These are phyloP conservation scores for Acropora yongei DNA, from an alignment of 64 coral and sea anemone species.

Conservation along the genomic window DNA sequence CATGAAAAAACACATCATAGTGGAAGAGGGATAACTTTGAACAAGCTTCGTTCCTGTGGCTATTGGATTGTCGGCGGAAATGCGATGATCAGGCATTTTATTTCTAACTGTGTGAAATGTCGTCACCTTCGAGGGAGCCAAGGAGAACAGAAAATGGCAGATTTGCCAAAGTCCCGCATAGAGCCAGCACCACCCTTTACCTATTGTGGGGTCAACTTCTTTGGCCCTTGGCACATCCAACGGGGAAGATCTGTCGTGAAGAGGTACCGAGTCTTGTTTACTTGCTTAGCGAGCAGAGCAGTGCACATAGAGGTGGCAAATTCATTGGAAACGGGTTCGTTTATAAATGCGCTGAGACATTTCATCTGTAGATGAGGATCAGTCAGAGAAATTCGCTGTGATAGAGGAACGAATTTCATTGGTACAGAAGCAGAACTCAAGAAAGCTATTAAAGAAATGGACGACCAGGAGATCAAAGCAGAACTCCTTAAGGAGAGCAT, in stretches of 20 bases:
- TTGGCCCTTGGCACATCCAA: conserved; percentile 2
- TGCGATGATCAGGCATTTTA: conserved; percentile 33
- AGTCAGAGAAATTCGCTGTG: conserved; percentile 10
- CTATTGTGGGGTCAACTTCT: conserved; percentile 47
- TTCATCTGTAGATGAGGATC: background rate
- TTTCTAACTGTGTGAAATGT: conserved; percentile 58
- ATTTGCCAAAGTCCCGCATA: conserved; percentile 46
- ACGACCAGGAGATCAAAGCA: conserved; percentile 49
- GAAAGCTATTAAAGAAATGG: conserved; percentile 53
- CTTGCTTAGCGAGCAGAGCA: conserved; percentile 5
- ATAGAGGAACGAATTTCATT: conserved; percentile 44
- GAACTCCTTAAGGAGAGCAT: conserved; percentile 55
- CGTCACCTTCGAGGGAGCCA: conserved; percentile 14
- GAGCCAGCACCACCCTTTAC: conserved; percentile 55
- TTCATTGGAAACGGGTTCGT: conserved; percentile 37
- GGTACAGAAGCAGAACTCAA: conserved; percentile 54
- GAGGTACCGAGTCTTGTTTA: conserved; percentile 32
- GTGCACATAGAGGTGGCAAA: conserved; percentile 45
- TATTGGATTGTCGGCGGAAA: conserved; percentile 25
- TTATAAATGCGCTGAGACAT: background rate
- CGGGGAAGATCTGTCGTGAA: conserved; percentile 40
- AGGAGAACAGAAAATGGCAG: conserved; percentile 67
- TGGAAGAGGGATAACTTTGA: conserved; percentile 44
- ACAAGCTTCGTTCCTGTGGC: conserved; percentile 28
- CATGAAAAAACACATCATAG: conserved; percentile 52